Evolutionary conservation across 1,140 invertebrate genomes (phyloP).

Genomic region (Aphidius gifuensis): DNA sequence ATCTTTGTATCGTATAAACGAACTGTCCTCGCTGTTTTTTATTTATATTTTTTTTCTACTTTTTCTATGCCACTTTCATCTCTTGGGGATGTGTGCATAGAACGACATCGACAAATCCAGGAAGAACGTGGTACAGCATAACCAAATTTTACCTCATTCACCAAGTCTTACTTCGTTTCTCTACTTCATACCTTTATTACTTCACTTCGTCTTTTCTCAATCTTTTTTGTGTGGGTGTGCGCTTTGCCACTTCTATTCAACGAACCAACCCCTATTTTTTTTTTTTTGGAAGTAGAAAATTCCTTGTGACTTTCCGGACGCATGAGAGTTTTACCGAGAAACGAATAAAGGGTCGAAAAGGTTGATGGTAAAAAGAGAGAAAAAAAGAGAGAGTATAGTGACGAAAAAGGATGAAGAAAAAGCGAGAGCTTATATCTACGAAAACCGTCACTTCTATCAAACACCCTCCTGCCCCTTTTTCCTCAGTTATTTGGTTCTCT

Average conservation of each 20-base stretch:
- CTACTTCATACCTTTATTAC: background rate
- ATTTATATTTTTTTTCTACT: constrained; percentile 11
- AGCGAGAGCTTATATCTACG: background rate
- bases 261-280: background rate
- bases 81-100: background rate
- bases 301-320: constrained; percentile 32
- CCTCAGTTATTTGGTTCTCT: constrained; percentile 2
- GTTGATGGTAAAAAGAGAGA: background rate
- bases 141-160: constrained; percentile 43
- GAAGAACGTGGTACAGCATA: constrained; percentile 49
- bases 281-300: constrained; percentile 32
- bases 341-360: constrained; percentile 10
- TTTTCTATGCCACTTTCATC: constrained; percentile 7
- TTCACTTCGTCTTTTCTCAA: background rate
- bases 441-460: background rate
- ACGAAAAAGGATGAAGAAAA: background rate
- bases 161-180: background rate
- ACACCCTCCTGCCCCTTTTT: constrained; percentile 1
- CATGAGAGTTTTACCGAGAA: background rate
- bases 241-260: background rate
- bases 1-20: constrained; percentile 21
- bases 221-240: background rate
- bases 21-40: constrained; percentile 19
- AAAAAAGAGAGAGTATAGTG: background rate
- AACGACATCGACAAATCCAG: constrained; percentile 51